Conservation (phyloP, 2,113 vertebrate genomes). For the Etheostoma spectabile region DNA sequence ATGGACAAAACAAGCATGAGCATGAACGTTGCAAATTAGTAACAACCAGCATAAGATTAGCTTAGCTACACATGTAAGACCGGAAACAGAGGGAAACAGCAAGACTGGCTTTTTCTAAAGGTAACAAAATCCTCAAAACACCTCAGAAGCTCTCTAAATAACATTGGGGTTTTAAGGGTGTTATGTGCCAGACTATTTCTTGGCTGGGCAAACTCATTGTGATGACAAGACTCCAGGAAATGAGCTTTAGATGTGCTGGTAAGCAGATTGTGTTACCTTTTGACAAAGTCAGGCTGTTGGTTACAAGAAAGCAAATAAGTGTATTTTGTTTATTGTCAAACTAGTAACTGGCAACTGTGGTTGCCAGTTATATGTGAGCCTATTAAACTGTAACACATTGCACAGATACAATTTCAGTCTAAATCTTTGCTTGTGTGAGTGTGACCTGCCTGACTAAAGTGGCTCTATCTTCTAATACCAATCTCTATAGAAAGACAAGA, state of each 20-base stretch:
- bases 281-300: not conserved
- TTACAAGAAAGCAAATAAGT: not conserved
- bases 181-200: not conserved
- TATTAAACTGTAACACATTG: not conserved
- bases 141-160: not conserved
- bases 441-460: conserved; percentile 16
- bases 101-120: not conserved
- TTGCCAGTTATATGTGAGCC: no score
- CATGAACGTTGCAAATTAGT: not conserved
- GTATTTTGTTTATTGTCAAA: not conserved
- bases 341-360: not conserved
- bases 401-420: conserved; percentile 14
- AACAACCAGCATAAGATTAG: not conserved
- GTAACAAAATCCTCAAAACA: not conserved
- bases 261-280: not conserved
- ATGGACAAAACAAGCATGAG: not conserved
- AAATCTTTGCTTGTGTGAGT: conserved; percentile 1
- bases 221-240: not conserved
- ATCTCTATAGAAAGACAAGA: conserved; percentile 27
- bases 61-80: not conserved
- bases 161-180: not conserved
- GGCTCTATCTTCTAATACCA: conserved; percentile 16
- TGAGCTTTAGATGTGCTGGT: not conserved
- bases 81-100: not conserved
- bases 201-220: not conserved